A percentile compares a stretch with the other conserved stretches of the same genome.
phyloP scores from a whole-genome alignment of 2,113 vertebrate genomes.

The Phylloscopus trochiloides region DNA sequence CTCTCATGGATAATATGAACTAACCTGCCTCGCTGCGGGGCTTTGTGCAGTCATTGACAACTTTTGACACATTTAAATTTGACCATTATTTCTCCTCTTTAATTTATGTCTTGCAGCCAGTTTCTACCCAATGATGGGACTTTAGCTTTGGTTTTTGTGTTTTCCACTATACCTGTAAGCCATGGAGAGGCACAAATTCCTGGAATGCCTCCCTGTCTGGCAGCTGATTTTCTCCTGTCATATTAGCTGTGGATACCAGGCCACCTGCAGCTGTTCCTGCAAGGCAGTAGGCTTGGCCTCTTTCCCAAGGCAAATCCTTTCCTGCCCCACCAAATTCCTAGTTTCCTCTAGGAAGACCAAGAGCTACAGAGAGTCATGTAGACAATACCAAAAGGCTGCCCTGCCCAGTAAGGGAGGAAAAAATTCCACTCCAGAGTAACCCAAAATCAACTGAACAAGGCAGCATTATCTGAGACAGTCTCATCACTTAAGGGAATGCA shows the following conservation, averaged over 20 bases:
- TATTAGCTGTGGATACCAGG: not conserved
- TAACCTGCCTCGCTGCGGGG: not conserved
- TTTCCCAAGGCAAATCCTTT: not conserved
- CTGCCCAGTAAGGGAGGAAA: not conserved
- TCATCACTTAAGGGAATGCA: not conserved
- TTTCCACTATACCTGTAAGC: not conserved
- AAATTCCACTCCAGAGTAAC: not conserved
- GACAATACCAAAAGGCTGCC: not conserved
- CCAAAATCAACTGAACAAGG: not conserved
- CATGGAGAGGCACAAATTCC: not conserved
- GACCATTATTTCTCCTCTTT: not conserved
- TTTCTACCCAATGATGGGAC: not conserved
- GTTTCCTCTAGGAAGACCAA: not conserved
- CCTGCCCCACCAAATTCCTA: not conserved
- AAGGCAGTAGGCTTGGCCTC: not conserved
- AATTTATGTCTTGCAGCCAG: not conserved
- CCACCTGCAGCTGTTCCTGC: not conserved
- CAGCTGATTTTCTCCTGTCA: not conserved
- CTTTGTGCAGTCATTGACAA: not conserved
- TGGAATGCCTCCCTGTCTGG: not conserved
- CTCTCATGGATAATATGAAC: not conserved
- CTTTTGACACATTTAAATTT: not conserved
- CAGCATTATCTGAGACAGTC: not conserved
- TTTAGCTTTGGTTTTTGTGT: not conserved
- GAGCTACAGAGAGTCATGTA: not conserved